Evolutionary conservation across 2,797 vertebrate species (phyloP).

Genomic region (Pampus argenteus): DNA sequence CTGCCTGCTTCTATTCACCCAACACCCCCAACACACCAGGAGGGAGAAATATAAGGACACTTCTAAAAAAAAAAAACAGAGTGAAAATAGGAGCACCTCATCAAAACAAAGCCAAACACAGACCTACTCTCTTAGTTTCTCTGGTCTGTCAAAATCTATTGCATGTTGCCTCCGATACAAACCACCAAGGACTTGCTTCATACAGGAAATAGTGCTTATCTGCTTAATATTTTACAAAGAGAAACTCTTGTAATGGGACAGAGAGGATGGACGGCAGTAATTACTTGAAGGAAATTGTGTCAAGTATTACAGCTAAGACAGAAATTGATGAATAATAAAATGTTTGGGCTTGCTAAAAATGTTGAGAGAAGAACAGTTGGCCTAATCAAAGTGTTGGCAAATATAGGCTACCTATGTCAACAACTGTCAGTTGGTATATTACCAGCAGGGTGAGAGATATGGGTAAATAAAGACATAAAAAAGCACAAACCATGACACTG

Average conservation of each 20-base stretch:
- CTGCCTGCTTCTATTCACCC: constrained; percentile 13
- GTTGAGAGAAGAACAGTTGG: neutral
- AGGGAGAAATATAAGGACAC: constrained; percentile 13
- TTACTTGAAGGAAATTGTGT: constrained; percentile 28
- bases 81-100: neutral
- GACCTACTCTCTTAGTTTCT: constrained; percentile 14
- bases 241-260: constrained; percentile 35
- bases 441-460: neutral
- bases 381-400: neutral
- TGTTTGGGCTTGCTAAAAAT: constrained; percentile 1
- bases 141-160: constrained; percentile 48
- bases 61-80: constrained; percentile 13
- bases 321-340: constrained; percentile 24
- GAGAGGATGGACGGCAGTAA: constrained; percentile 21
- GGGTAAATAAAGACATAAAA: neutral
- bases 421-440: neutral
- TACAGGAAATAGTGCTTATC: constrained; percentile 53
- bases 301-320: constrained; percentile 16
- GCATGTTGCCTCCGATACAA: constrained; percentile 45
- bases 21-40: constrained; percentile 1
- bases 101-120: constrained; percentile 28
- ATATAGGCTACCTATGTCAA: neutral
- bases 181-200: constrained; percentile 33
- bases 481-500: neutral
- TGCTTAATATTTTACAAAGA: constrained; percentile 68